A percentile compares a stretch with the other conserved stretches of the same genome.
phyloP scores from a whole-genome alignment of 2,797 vertebrate species.

The Furcifer pardalis region DNA sequence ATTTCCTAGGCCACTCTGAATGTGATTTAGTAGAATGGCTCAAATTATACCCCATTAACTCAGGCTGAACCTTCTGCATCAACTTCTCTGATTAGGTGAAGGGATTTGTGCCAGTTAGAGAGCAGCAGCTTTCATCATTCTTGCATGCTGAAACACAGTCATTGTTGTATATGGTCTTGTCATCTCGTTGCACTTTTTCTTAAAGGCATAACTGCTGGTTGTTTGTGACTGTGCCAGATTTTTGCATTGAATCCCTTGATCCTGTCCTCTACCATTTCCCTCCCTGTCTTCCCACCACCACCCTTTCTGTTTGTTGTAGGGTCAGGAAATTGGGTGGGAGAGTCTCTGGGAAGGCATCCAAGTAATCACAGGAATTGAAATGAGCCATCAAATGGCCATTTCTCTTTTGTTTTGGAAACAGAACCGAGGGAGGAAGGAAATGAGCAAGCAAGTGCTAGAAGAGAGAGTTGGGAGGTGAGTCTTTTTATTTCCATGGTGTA shows the following conservation, averaged over 20 bases:
- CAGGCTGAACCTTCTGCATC: not conserved
- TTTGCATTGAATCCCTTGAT: not conserved
- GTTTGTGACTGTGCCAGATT: not conserved
- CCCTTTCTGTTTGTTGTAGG: not conserved
- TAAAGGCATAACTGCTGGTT: not conserved
- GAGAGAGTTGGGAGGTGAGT: not conserved
- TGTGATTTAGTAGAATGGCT: not conserved
- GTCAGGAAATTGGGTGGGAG: constrained; percentile 13
- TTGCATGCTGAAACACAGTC: constrained; percentile 15
- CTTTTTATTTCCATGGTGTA: constrained; percentile 15
- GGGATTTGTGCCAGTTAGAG: not conserved
- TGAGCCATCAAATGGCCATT: constrained; percentile 7
- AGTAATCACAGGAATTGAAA: not conserved
- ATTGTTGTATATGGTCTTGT: not conserved
- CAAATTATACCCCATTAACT: not conserved
- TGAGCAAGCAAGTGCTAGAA: constrained; percentile 6
- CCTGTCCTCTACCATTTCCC: not conserved
- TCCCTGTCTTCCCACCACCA: not conserved
- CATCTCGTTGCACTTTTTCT: not conserved
- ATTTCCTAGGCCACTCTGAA: not conserved
- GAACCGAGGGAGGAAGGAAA: constrained; percentile 29
- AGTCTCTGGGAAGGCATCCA: constrained; percentile 28
- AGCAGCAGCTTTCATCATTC: constrained; percentile 13
- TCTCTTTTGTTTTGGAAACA: constrained; percentile 38
- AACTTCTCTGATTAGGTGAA: not conserved